Evolutionary conservation across 2,113 vertebrate species (phyloP).

Genomic region (Leucosticte australis): DNA sequence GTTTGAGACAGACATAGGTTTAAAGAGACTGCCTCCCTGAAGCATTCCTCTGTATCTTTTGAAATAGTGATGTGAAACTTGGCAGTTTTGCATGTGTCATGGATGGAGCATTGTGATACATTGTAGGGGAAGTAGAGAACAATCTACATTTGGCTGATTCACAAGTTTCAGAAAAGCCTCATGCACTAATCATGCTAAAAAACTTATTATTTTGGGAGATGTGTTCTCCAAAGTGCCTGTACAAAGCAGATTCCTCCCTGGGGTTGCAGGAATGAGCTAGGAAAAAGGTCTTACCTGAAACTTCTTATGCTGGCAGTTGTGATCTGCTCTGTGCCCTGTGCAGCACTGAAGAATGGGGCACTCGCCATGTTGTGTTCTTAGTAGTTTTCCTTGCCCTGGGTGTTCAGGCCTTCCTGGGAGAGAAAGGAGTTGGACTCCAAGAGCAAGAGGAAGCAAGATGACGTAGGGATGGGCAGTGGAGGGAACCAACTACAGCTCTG

Average conservation of each 20-base stretch:
- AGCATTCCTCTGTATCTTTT: neutral
- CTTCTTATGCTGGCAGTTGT: neutral
- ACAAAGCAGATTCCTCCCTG: neutral
- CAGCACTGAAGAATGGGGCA: neutral
- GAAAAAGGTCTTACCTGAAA: neutral
- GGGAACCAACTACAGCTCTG: neutral
- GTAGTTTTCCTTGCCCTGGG: neutral
- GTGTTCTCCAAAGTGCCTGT: neutral
- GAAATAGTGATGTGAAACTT: neutral
- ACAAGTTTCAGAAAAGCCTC: neutral
- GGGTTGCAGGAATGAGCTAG: neutral
- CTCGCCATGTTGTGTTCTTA: fast-evolving
- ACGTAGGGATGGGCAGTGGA: neutral
- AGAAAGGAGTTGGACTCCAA: neutral
- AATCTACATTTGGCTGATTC: neutral
- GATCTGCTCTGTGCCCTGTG: neutral
- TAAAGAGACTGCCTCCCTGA: neutral
- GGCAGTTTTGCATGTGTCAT: neutral
- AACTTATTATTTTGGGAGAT: neutral
- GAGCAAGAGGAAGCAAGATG: neutral
- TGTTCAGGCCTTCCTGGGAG: neutral
- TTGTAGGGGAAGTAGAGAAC: neutral
- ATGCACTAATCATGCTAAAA: neutral
- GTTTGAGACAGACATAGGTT: neutral
- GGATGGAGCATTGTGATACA: fast-evolving